Base-by-base conservation (phyloP, 2,113 vertebrate genomes). In the Cinclus cinclus region DNA sequence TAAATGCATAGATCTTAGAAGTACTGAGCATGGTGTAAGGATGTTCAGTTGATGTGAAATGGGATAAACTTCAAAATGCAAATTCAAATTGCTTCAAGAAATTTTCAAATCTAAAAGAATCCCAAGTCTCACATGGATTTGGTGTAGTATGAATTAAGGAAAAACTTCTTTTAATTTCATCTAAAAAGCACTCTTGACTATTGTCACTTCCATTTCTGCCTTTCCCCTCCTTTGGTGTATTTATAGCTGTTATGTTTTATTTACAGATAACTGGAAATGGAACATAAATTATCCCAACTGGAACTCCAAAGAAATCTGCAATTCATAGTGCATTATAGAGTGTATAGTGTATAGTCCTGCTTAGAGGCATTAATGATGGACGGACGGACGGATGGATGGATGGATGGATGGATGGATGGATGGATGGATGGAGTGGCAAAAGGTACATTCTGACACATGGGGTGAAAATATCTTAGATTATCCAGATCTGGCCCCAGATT, bases 251-350 rank as follows among this genome's bases (percentile, higher is more conserved):
- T 82, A 87, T 6, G 22, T 60, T 90, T 93, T 86, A 83, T 91
- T 95, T 94, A 75, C 22, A 75, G 62, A 76, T 79, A 79, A 87
- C 46, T 94, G 68, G 68, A 92, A 95, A 86, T 21, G 21, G 58
- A 88, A 90, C 50, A 83, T 19, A 83, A 93, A 27, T 22, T 1
- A 90, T 27, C 18, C n/a, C 80, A 92, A 87, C 33, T 76, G 30
- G 53, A 93, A 83, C 47, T 47, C 62, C 18, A 76, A 81, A 69
- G 39, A 93, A 74, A 88, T 80, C 69, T 47, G 22, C 42, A 71
- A 42, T 53, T 87, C 78, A 83, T 73, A 88, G 46, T 49, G 21
- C 39, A 71, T 79, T 87, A 44, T 24, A 77, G 15, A 37, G 35
- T 37, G 35, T 37, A 37, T 37, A 37, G 35, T 37, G 35, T 37